These are phyloP conservation scores for Cheirogaleus major DNA, from an alignment of 2,797 vertebrate species.

Conservation along the genomic window DNA sequence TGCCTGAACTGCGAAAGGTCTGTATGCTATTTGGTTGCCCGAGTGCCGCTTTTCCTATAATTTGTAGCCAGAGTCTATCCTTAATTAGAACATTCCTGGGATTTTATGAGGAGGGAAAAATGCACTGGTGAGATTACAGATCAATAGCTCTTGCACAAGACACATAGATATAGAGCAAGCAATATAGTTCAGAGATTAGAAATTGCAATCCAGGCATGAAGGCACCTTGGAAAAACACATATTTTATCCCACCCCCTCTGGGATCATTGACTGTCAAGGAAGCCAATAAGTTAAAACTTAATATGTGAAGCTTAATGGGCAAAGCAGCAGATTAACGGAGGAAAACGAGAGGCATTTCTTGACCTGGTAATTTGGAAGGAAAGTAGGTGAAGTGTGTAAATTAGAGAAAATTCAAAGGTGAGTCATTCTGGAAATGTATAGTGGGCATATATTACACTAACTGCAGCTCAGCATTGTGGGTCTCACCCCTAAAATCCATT, in stretches of 20 bases:
- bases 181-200: constrained; percentile 70
- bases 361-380: constrained; percentile 73
- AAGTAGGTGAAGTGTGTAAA: constrained; percentile 77
- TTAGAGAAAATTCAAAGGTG: constrained; percentile 73
- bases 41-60: constrained; percentile 60
- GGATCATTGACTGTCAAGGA: constrained; percentile 53
- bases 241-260: constrained; percentile 49
- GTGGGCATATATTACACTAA: constrained; percentile 62
- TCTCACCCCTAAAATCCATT: constrained; percentile 45
- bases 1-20: neutral
- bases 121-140: constrained; percentile 35
- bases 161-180: constrained; percentile 41
- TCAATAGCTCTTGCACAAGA: constrained; percentile 45
- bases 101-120: constrained; percentile 64
- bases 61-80: constrained; percentile 55
- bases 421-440: constrained; percentile 74
- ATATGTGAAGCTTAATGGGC: constrained; percentile 67
- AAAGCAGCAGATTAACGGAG: constrained; percentile 65
- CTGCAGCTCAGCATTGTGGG: constrained; percentile 42
- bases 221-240: constrained; percentile 62
- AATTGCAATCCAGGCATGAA: constrained; percentile 61
- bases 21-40: constrained; percentile 34
- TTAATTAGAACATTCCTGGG: constrained; percentile 66
- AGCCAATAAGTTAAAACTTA: constrained; percentile 75
- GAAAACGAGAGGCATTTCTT: constrained; percentile 73